Evolutionary conservation across 2,113 vertebrate species (phyloP).

Genomic region (Salvelinus sp.): DNA sequence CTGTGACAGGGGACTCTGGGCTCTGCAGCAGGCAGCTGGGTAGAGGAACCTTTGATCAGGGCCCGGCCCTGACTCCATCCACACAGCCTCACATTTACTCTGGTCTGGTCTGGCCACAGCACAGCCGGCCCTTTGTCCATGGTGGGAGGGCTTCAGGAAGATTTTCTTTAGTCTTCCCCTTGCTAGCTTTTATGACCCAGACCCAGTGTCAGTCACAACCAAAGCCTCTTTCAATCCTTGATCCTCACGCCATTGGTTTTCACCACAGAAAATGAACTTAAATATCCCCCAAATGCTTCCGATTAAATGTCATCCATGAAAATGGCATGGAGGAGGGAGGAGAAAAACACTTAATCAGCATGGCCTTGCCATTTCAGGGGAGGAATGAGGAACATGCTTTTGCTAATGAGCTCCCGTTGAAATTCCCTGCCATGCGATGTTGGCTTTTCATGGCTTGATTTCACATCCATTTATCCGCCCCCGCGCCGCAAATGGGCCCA

Average conservation of each 20-base stretch:
- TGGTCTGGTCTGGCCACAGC: slow-evolving; percentile 42
- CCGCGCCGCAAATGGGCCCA: slow-evolving; percentile 58
- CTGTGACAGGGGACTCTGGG: slow-evolving; percentile 28
- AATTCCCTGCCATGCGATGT: slow-evolving; percentile 60
- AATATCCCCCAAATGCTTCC: background rate
- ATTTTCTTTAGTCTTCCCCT: too few relatives aligned
- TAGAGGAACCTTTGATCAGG: slow-evolving; percentile 58
- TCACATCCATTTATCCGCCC: slow-evolving; percentile 71
- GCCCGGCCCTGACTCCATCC: slow-evolving; percentile 54
- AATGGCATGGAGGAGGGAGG: slow-evolving; percentile 31
- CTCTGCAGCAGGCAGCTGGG: slow-evolving; percentile 17
- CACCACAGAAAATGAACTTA: slow-evolving; percentile 42
- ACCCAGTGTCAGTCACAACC: slow-evolving; percentile 38
- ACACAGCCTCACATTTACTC: slow-evolving; percentile 60
- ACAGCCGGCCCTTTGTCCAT: slow-evolving; percentile 51
- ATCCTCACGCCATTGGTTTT: slow-evolving; percentile 17
- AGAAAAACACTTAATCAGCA: slow-evolving; percentile 48
- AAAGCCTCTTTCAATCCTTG: slow-evolving; percentile 32
- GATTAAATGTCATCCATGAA: slow-evolving; percentile 41
- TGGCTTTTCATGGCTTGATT: slow-evolving; percentile 70
- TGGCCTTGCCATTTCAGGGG: slow-evolving; percentile 42
- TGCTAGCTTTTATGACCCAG: slow-evolving; percentile 47
- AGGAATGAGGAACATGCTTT: slow-evolving; percentile 47
- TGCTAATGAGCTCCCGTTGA: slow-evolving; percentile 71
- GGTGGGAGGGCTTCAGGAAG: slow-evolving; percentile 16